These are phyloP conservation scores for Drosophila incognita DNA, from an alignment of 2,888 invertebrate species.

Conservation along the genomic window DNA sequence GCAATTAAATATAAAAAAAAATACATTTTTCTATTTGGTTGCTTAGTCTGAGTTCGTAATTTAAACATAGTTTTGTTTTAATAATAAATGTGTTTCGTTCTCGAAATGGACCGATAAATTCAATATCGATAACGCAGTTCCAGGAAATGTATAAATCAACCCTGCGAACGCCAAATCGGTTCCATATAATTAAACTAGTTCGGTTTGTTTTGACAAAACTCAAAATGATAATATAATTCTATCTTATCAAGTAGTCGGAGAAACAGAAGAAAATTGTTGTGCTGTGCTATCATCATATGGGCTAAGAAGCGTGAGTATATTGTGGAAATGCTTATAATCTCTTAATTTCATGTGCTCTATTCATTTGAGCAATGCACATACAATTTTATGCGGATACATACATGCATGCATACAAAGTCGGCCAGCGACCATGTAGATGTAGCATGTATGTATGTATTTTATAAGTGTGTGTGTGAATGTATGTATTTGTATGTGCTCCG, in stretches of 20 bases:
- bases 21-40: neutral
- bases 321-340: neutral
- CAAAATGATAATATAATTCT: slow-evolving; percentile 55
- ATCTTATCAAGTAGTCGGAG: slow-evolving; percentile 43
- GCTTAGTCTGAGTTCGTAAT: neutral
- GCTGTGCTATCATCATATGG: slow-evolving; percentile 8
- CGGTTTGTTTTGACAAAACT: slow-evolving; percentile 50
- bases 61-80: neutral
- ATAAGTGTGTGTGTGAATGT: neutral
- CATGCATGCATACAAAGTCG: slow-evolving; percentile 1
- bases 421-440: slow-evolving; percentile 6
- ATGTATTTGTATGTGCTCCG: slow-evolving; percentile 9
- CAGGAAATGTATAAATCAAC: slow-evolving; percentile 17
- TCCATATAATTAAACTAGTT: slow-evolving; percentile 40
- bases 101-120: neutral
- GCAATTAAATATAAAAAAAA: too few species aligned
- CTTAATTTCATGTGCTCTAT: neutral
- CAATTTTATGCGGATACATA: slow-evolving; percentile 2
- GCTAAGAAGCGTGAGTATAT: slow-evolving; percentile 36
- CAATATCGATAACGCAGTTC: slow-evolving; percentile 15
- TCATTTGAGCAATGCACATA: neutral
- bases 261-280: slow-evolving; percentile 24
- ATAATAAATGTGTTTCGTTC: neutral
- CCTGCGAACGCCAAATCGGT: slow-evolving; percentile 18
- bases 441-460: slow-evolving; percentile 5